Conservation (phyloP, 2,797 vertebrate species). For the Carduelis carduelis region DNA sequence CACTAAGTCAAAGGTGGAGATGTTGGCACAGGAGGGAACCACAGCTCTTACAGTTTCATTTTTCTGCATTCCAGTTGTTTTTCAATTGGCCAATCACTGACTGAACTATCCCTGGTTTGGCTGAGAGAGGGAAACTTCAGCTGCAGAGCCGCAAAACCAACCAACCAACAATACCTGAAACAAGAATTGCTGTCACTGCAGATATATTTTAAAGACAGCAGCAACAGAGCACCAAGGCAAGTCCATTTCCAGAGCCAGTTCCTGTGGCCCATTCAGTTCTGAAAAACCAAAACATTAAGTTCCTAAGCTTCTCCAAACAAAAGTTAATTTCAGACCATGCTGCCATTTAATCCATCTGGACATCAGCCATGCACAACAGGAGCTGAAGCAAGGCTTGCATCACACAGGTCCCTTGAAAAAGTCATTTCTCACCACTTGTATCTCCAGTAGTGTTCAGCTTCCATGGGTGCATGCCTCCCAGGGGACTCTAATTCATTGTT, state of each 20-base stretch:
- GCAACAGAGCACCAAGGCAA: background rate
- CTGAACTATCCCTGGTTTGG: background rate
- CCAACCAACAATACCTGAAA: background rate
- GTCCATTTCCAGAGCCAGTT: background rate
- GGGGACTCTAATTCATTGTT: background rate
- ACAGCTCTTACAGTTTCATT: background rate
- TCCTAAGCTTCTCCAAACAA: background rate
- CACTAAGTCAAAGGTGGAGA: background rate
- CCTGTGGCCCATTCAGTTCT: background rate
- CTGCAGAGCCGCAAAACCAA: background rate
- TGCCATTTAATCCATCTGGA: background rate
- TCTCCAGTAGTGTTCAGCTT: fast-evolving
- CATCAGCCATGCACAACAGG: background rate
- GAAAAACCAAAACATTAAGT: background rate
- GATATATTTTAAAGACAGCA: background rate
- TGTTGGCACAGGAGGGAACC: background rate
- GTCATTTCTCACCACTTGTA: background rate
- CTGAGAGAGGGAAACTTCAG: background rate
- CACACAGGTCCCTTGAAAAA: background rate
- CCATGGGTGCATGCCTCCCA: background rate
- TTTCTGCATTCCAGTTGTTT: background rate
- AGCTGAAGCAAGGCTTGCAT: background rate
- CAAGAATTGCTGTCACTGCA: background rate
- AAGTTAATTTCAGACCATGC: background rate
- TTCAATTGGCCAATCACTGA: background rate